phyloP scores from a whole-genome alignment of 2,888 invertebrate genomes.

The Diaperis boleti region DNA sequence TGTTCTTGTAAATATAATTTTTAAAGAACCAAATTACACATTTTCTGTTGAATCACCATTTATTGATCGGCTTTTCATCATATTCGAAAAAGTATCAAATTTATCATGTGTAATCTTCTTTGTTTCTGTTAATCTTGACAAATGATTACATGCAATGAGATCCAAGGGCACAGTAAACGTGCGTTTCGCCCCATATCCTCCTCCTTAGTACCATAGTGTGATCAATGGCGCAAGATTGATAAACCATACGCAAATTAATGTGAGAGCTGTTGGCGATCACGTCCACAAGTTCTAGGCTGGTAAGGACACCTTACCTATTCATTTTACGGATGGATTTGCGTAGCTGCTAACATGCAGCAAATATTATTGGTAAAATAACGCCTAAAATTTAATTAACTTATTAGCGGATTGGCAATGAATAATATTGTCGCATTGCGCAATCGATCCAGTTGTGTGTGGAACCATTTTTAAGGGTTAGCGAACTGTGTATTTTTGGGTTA shows the following conservation, averaged over 20 bases:
- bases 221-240: slow-evolving; percentile 24
- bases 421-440: slow-evolving; percentile 5
- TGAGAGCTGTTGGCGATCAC: slow-evolving; percentile 24
- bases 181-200: not conserved
- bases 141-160: not conserved
- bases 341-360: not conserved
- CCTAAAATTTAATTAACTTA: slow-evolving; percentile 11
- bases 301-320: slow-evolving; percentile 2
- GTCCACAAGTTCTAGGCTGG: slow-evolving; percentile 29
- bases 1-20: too few species aligned
- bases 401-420: slow-evolving; percentile 5
- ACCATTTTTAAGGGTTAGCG: slow-evolving; percentile 7
- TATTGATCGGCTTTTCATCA: too few species aligned
- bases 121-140: too few species aligned
- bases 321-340: slow-evolving; percentile 16
- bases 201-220: slow-evolving; percentile 2
- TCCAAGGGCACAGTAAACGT: not conserved
- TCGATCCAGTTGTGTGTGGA: slow-evolving; percentile 12
- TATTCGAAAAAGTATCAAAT: too few species aligned
- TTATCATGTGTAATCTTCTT: too few species aligned
- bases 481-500: slow-evolving; percentile 12
- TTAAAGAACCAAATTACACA: too few species aligned
- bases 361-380: not conserved
- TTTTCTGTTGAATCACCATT: too few species aligned
- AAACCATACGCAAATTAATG: slow-evolving; percentile 18